Evolutionary conservation across 2,888 invertebrate species (phyloP), one percentile per base, ranked within the genome.

Genomic region (Drosophila tanythrix): DNA sequence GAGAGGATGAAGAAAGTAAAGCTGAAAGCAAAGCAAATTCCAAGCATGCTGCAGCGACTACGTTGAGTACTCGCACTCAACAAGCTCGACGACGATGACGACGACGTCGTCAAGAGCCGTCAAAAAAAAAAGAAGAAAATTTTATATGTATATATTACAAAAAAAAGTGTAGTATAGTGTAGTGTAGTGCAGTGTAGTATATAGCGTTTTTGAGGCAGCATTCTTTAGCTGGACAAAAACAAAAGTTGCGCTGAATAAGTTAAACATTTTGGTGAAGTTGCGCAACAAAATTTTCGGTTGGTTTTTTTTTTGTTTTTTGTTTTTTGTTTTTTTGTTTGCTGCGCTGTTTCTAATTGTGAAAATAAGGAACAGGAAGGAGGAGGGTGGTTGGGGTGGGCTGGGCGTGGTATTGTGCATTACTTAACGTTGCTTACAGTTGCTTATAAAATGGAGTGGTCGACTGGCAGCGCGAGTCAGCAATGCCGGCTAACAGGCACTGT

Each of bases 11-110:
- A 58, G 31, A 57, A 56, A 63, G 59, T 53, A 36, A 63, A 69
- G 88, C 90, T 82, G 88, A 89, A 89, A 88, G 90, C 85, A 86
- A 86, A 86, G 85, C 88, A 82, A 89, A 89, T 89, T 89, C 90
- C 85, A 82, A 89, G 76, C 90, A 85, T 89, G 85, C 88, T 89
- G 67, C 67, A 72, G 74, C 78, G 70, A 79, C 89, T 70, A 64
- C 82, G 82, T 74, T 72, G 76, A 85, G 84, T 70, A 82, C 88
- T 79, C 76, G 79, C 79, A 76, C 90, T 89, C 85, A 84, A 84
- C 88, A 79, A 89, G 81, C 70, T 82, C 65, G 68, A 61, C 60
- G 59, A 76, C 29, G 52, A 62, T 40, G 70, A 57, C 43, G 69
- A 68, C 50, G 75, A 52, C 57, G 67, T 72, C 58, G 78, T 83